Percentiles rank a stretch among this genome's conserved stretches.
Evolutionary conservation across 2,888 invertebrate species (phyloP).

Genomic region (Penaeus monodon): DNA sequence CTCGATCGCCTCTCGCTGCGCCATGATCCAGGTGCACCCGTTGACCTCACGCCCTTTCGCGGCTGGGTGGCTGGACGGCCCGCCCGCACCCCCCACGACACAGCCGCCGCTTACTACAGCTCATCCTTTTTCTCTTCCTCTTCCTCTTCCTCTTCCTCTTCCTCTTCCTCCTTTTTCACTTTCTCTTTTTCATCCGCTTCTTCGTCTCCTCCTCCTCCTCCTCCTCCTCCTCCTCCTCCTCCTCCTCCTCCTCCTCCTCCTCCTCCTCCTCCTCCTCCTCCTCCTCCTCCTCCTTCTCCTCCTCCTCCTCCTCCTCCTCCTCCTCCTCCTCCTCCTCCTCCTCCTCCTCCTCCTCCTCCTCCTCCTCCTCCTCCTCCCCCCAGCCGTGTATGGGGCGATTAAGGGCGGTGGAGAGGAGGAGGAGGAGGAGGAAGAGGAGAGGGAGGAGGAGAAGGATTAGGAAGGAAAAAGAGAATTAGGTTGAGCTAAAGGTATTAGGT

Average conservation of each 20-base stretch:
- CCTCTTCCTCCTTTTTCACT: background rate
- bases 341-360: background rate
- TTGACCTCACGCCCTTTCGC: background rate
- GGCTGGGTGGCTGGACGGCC: background rate
- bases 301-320: background rate
- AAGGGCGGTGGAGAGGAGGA: too few relatives aligned
- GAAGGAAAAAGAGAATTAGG: too few relatives aligned
- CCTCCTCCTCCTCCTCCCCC: background rate
- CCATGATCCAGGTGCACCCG: background rate
- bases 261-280: background rate
- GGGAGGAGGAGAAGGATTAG: too few relatives aligned
- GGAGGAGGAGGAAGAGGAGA: too few relatives aligned
- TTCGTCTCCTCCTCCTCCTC: background rate
- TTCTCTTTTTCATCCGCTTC: background rate
- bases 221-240: background rate
- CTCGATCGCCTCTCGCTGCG: background rate
- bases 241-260: background rate
- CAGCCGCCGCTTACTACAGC: background rate
- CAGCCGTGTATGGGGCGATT: too few relatives aligned
- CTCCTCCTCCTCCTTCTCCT: background rate
- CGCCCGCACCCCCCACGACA: background rate
- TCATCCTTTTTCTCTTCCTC: too few relatives aligned
- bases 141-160: too few relatives aligned
- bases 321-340: background rate
- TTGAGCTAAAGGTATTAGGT: too few relatives aligned